A percentile compares a stretch with the other conserved stretches of the same genome.
Conservation (phyloP, 2,113 vertebrate species). For the Leiothrix lutea region DNA sequence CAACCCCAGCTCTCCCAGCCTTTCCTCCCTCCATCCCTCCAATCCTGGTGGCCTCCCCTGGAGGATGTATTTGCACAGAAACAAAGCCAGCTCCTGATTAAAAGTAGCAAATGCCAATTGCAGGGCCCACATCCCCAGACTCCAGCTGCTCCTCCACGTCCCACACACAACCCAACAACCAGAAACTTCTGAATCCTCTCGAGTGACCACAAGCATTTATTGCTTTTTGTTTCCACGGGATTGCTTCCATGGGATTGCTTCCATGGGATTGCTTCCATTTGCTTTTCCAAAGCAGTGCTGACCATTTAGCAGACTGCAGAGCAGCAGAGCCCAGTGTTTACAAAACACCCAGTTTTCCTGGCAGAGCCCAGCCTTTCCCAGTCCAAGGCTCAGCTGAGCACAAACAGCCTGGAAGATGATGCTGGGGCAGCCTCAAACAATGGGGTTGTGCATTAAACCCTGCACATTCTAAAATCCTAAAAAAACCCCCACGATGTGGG, state of each 20-base stretch:
- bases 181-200: not conserved
- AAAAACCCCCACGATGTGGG: not conserved
- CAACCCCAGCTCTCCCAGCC: no score
- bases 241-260: not conserved
- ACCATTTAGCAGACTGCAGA: not conserved
- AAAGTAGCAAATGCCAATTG: not conserved
- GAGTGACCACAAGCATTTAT: not conserved
- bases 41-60: no score
- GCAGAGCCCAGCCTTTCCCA: not conserved
- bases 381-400: conserved; percentile 1
- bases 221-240: conserved; percentile 21
- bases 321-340: conserved; percentile 21
- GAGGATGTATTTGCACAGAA: not conserved
- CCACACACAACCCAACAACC: not conserved
- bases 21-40: no score
- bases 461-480: not conserved
- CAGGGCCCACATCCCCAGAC: not conserved
- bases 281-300: conserved; percentile 29
- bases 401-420: not conserved
- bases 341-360: conserved; percentile 14
- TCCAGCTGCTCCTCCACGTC: not conserved
- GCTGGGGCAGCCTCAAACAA: not conserved
- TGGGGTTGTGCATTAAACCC: not conserved
- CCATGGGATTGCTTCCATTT: not conserved
- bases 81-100: not conserved